Evolutionary conservation across 1,140 invertebrate genomes (phyloP), one percentile per base, ranked within the genome.

Genomic region (Tyrophagus putrescentiae): DNA sequence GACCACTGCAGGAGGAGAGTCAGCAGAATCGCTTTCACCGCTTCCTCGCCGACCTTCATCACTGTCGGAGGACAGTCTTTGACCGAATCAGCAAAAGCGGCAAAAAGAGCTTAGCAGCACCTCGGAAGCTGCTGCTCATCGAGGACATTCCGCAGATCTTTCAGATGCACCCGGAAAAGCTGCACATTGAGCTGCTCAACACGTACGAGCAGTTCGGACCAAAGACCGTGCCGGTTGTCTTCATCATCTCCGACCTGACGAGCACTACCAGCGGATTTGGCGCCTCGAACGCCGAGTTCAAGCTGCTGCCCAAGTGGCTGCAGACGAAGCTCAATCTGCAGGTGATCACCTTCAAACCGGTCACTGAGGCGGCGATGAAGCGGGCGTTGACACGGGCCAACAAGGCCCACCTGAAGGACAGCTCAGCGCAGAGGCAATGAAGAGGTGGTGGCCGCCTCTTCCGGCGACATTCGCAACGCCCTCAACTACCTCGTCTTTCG

Each of bases 101-200:
- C n/a, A n/a, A n/a, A n/a, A n/a, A n/a, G n/a, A n/a, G n/a, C n/a
- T n/a, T n/a, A n/a, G n/a, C n/a, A n/a, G n/a, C n/a, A n/a, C n/a
- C n/a, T n/a, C 31, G 11, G 1, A 54, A 50, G 4, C 13, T 60
- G 3, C 18, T 60, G 7, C 9, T 60, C 3, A 54, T 60, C 16
- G 53, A 60, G 54, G 59, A 60, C 7, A 44, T 60, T 29, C 59
- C 59, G 1, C 13, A 60, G 11, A n/a, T 50, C 9, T 60, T 60
- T 36, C 18, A n/a, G 16, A 23, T 4, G 23, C 33, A 60, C 34
- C 50, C 59, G 16, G 33, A 60, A 21, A 28, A 21, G 39, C 31
- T 53, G 3, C 59, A 60, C 29, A 21, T 53, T 39, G 59, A 53
- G 21, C 31, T 60, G 25, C 25, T 11, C n/a, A n/a, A 13, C 11